Evolutionary conservation across 2,888 invertebrate species (phyloP).

Genomic region (Nematopogon swammerdamellus): DNA sequence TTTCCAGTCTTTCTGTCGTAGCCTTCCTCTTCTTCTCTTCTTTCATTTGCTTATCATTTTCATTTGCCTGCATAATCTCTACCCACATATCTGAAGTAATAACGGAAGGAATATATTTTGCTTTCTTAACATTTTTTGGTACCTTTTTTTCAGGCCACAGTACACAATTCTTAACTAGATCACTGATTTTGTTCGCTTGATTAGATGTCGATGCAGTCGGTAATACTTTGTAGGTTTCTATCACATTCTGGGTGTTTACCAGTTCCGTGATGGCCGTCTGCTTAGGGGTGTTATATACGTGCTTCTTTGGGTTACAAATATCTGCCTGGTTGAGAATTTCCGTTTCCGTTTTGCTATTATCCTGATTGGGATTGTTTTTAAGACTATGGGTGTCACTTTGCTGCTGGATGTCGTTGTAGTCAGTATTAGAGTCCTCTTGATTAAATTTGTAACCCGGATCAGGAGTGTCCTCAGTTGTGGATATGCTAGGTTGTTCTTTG

Average conservation of each 20-base stretch:
- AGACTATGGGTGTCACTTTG: slow-evolving; percentile 1
- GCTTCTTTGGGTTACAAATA: not conserved
- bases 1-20: slow-evolving; percentile 1
- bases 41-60: slow-evolving; percentile 3
- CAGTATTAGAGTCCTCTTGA: not conserved
- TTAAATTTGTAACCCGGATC: not conserved
- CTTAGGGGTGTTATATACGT: not conserved
- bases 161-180: slow-evolving; percentile 2
- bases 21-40: slow-evolving; percentile 1
- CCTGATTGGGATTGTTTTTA: not conserved
- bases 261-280: slow-evolving; percentile 1
- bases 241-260: not conserved
- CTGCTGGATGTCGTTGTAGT: not conserved
- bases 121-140: slow-evolving; percentile 1
- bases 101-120: slow-evolving; percentile 5
- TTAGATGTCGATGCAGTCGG: not conserved
- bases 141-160: slow-evolving; percentile 4
- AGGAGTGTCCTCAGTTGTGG: slow-evolving; percentile 1
- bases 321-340: slow-evolving; percentile 1
- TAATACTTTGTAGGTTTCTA: slow-evolving; percentile 1
- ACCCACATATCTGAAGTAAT: slow-evolving; percentile 6
- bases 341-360: slow-evolving; percentile 1
- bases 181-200: not conserved
- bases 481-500: slow-evolving; percentile 1
- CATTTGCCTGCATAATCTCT: slow-evolving; percentile 5